Evolutionary conservation across 2,888 invertebrate species (phyloP), one percentile per base, ranked within the genome.

Genomic region (Apantesis nais): DNA sequence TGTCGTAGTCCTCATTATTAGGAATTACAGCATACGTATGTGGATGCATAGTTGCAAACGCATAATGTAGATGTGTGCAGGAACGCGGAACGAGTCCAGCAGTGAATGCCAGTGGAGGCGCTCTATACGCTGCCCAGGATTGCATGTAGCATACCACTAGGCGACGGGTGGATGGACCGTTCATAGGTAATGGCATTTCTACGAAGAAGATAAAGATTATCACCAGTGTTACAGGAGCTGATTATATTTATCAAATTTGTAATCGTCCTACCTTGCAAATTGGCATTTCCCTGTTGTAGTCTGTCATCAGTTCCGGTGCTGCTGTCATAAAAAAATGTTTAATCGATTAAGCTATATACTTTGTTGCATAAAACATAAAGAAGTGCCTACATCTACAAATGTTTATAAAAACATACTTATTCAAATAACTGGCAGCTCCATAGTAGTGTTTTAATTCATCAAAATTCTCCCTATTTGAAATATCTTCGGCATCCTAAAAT

Each of bases 41-140:
- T 0, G 97, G 96, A 84, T 97, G 97, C 74, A 98, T 90, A 3
- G 96, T 96, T 11, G 97, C 97, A 78, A 96, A 97, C 2, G 96
- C 96, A 84, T 97, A 98, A 74, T 97, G 96, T 2, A 97, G 91
- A 85, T 98, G 97, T 4, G 97, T 97, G 89, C 98, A 98, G 76
- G 96, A 95, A 5, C 95, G 95, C 29, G 97, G 97, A 62, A 97
- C 89, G 67, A 97, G 95, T 34, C 96, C 95, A 0, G 97, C 95
- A 0, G 95, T 95, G 84, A 97, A 96, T 0, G 96, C 95, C 69
- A 97, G 93, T 0, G 97, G 97, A 44, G 97, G 96, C 62, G 95
- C 95, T 65, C 97, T 94, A 87, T 97, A 97, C 5, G 96, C 96
- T 5, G 97, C 96, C 92, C 95, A 96, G 0, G 97, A 96, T 84